Base-by-base conservation (phyloP, 2,113 vertebrate genomes). In the Cettia cetti region DNA sequence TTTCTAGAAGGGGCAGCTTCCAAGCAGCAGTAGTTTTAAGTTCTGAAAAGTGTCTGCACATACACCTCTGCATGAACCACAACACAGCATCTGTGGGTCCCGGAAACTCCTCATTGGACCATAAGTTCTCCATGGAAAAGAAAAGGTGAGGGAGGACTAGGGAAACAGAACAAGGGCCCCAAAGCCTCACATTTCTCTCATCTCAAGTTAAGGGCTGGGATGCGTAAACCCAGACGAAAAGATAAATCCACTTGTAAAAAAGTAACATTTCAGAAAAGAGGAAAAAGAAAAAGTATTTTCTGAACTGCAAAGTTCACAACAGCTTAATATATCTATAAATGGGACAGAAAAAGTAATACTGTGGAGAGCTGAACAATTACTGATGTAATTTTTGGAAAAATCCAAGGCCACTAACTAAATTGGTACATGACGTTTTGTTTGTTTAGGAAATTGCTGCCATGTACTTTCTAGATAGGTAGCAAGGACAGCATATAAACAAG, bases 21-120 rank as follows among this genome's bases (percentile, higher is more conserved):
- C 60, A 84, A 88, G n/a, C 65, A 96, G 69, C 10, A 47, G 37
- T 9, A 54, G 15, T 60, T 86, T 27, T 18, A 96, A 85, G 84
- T 95, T 96, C 85, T 85, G 95, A 83, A 92, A 80, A 91, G 45
- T 44, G 68, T 40, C 83, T 22, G 30, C 72, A 92, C 79, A 61
- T 50, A 91, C n/a, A 52, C 47, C 75, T 94, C 91, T 14, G 11
- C 69, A 39, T 42, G 45, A 96, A 47, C 26, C 33, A 56, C 42
- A 10, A 11, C 47, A 13, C 3, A 12, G 10, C 26, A 45, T 3
- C 54, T 27, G n/a, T 3, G 47, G 84, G 77, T 66, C 44, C 49
- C 65, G 21, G 94, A 92, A 63, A 56, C 64, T 35, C 49, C 89
- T 95, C 92, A 53, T 72, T 70, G 91, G 77, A 69, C 78, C 96